Percentiles rank a stretch among this genome's conserved stretches.
Conservation (phyloP, 2,113 vertebrate species). For the Pomatostomus ruficeps region DNA sequence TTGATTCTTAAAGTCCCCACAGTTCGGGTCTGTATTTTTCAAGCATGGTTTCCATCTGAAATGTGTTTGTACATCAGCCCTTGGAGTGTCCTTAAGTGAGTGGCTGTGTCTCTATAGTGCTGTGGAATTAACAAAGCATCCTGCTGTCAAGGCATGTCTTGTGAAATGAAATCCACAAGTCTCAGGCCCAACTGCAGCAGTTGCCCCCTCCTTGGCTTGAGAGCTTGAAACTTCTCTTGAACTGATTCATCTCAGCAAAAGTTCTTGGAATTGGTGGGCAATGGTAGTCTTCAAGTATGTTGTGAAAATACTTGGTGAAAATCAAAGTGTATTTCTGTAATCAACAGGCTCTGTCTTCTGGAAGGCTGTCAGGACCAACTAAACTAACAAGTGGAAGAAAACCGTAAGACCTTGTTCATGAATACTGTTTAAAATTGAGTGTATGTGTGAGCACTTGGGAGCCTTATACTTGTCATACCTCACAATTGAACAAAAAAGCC, state of each 20-base stretch:
- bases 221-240: neutral
- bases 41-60: neutral
- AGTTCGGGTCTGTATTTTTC: neutral
- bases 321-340: neutral
- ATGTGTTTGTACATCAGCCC: fast-evolving
- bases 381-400: conserved; percentile 67
- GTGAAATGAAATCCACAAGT: neutral
- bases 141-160: fast-evolving
- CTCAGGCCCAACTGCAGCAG: neutral
- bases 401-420: conserved; percentile 55
- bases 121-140: neutral
- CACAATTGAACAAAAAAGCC: neutral
- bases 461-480: neutral
- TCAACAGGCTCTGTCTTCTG: conserved; percentile 71
- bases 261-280: neutral
- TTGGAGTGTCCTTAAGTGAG: neutral
- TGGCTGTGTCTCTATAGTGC: neutral
- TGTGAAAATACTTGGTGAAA: neutral
- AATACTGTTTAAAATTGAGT: neutral
- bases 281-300: neutral
- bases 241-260: neutral
- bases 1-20: fast-evolving
- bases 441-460: fast-evolving
- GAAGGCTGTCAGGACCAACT: conserved; percentile 62
- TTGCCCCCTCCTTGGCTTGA: neutral